phyloP scores from a whole-genome alignment of 2,888 invertebrate genomes.

The Cerastis rubricosa region DNA sequence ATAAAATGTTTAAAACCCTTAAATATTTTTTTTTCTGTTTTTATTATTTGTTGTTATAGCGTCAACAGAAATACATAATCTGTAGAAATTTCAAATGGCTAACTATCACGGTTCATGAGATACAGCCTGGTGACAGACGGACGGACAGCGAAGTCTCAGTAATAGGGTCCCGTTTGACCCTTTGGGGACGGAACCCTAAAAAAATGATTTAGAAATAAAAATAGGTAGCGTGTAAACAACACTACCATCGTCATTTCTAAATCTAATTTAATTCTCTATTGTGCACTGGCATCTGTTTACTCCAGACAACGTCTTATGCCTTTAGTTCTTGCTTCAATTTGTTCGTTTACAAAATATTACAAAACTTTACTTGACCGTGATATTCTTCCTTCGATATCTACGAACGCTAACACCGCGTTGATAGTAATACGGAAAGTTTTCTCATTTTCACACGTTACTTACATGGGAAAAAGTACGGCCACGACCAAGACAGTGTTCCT shows the following conservation, averaged over 20 bases:
- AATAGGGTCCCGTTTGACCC: too few relatives aligned
- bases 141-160: too few relatives aligned
- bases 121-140: too few relatives aligned
- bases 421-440: slow-evolving; percentile 56
- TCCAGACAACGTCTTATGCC: slow-evolving; percentile 17
- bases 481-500: background rate
- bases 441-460: slow-evolving; percentile 43
- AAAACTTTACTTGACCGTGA: slow-evolving; percentile 47
- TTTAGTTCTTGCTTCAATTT: slow-evolving; percentile 43
- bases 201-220: too few relatives aligned
- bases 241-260: background rate
- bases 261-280: background rate
- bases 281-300: slow-evolving; percentile 2
- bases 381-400: slow-evolving; percentile 32
- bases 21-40: too few relatives aligned
- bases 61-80: too few relatives aligned
- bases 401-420: slow-evolving; percentile 34
- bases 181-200: too few relatives aligned
- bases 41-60: too few relatives aligned
- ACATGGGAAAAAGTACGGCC: slow-evolving; percentile 16
- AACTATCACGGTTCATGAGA: too few relatives aligned
- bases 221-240: too few relatives aligned
- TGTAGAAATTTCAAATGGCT: too few relatives aligned
- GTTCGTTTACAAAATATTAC: slow-evolving; percentile 49
- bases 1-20: too few relatives aligned